Conservation (phyloP, 2,113 vertebrate species). For the Malaclemys terrapin region DNA sequence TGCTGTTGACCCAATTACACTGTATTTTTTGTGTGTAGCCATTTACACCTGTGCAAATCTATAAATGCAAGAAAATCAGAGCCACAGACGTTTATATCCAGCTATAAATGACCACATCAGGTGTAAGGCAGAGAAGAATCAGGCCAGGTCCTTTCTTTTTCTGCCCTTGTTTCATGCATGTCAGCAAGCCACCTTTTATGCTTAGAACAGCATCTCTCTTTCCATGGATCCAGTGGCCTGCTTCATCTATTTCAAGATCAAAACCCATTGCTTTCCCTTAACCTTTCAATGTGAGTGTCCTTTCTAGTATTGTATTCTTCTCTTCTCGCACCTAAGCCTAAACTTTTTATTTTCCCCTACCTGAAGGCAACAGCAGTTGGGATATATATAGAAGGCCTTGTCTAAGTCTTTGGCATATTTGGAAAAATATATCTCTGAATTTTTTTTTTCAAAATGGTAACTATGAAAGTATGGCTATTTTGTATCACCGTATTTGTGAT, state of each 20-base stretch:
- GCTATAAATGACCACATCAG: fast-evolving
- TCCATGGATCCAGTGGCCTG: background rate
- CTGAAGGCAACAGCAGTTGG: background rate
- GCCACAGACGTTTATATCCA: background rate
- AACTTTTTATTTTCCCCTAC: background rate
- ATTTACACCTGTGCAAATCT: background rate
- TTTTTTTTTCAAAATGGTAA: background rate
- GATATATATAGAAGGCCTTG: background rate
- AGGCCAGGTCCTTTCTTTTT: background rate
- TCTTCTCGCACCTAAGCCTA: background rate
- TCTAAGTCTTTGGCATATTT: background rate
- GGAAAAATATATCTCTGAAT: constrained; percentile 20
- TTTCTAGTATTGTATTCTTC: background rate
- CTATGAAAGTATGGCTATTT: background rate
- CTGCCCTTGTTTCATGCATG: background rate
- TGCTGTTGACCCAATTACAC: background rate
- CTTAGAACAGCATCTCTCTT: background rate
- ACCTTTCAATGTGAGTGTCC: background rate
- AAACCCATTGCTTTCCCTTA: background rate
- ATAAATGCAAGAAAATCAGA: background rate
- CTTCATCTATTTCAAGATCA: background rate
- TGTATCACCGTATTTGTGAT: constrained; percentile 36
- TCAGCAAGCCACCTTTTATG: background rate
- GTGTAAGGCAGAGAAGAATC: background rate
- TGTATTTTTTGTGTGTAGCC: background rate